Evolutionary conservation across 2,888 invertebrate species (phyloP), one percentile per base, ranked within the genome.

Genomic region (Drosophila lutescens): DNA sequence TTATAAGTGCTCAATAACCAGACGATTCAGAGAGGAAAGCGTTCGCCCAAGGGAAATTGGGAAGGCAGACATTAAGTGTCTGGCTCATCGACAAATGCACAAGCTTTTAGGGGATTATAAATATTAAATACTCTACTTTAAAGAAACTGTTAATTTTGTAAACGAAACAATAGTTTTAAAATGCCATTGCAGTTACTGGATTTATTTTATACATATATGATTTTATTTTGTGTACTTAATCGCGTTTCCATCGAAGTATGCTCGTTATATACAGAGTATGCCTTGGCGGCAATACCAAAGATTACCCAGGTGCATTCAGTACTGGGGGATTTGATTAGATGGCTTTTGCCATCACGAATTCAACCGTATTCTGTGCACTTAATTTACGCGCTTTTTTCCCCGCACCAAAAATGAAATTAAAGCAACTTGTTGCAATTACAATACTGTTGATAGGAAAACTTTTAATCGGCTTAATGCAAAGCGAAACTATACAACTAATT

Each of bases 401-500:
- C 10, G 5, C 12, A 23, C 15, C 13, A 15, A 23, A 41, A 41
- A 9, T 20, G 30, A 6, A 32, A 4, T 6, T 40, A 10, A 12
- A 58, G 32, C 40, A 47, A 66, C 65, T 66, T 53, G 65, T 66
- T 66, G 63, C 63, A 55, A 43, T 67, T 43, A 65, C 65, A 55
- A 47, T 55, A 40, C 26, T 67, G 59, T 63, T 61, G 50, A 71
- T 69, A 46, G 61, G 23, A 69, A 74, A 80, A 80, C 40, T 74
- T 83, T 73, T 63, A 69, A 66, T 68, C 66, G 66, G 56, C 57
- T 57, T 67, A 57, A 57, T 55, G 57, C 20, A 53, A 15, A 49
- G 51, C 51, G 44, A 44, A 49, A 67, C 58, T 56, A 56, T 66
- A 55, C 23, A 66, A 56, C 66, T 68, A 66, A 56, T 68, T 67